These are phyloP conservation scores for Ptilodon capucinus DNA, from an alignment of 2,888 invertebrate genomes.

Conservation along the genomic window DNA sequence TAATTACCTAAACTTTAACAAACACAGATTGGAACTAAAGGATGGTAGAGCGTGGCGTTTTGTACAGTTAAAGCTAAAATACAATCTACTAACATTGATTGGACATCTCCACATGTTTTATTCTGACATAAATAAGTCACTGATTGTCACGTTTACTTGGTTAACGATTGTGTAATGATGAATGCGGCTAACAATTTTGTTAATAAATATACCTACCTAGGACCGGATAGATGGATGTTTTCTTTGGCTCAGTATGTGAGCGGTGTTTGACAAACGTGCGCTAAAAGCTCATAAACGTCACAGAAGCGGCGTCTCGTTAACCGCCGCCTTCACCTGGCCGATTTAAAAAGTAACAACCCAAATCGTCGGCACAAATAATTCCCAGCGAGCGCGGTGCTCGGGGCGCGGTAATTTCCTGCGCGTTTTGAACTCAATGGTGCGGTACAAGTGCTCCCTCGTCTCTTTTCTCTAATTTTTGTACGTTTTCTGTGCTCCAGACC, in stretches of 20 bases:
- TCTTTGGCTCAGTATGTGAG: background rate
- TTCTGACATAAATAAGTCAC: background rate
- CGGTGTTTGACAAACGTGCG: conserved; percentile 19
- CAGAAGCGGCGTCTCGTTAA: conserved; percentile 60
- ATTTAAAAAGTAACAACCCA: conserved; percentile 76
- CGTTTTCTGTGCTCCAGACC: conserved; percentile 77
- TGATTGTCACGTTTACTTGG: background rate
- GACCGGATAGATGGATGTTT: background rate
- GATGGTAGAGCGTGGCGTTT: too few species aligned
- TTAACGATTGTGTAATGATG: background rate
- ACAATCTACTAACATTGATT: too few species aligned
- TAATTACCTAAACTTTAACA: too few species aligned
- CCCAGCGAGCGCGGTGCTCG: conserved; percentile 60
- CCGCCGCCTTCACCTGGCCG: conserved; percentile 67
- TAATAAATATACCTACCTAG: background rate
- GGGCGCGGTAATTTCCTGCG: conserved; percentile 78
- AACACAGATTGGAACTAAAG: too few species aligned
- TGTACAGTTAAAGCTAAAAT: too few species aligned
- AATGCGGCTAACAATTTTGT: background rate
- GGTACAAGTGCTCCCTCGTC: conserved; percentile 78
- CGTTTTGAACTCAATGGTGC: conserved; percentile 82
- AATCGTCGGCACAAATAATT: conserved; percentile 77
- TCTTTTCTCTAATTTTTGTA: conserved; percentile 81
- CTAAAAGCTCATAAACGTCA: conserved; percentile 46
- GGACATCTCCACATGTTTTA: too few species aligned